Evolutionary conservation across 1,140 invertebrate genomes (phyloP), one percentile per base, ranked within the genome.

Genomic region (Cyphomyrmex costatus): DNA sequence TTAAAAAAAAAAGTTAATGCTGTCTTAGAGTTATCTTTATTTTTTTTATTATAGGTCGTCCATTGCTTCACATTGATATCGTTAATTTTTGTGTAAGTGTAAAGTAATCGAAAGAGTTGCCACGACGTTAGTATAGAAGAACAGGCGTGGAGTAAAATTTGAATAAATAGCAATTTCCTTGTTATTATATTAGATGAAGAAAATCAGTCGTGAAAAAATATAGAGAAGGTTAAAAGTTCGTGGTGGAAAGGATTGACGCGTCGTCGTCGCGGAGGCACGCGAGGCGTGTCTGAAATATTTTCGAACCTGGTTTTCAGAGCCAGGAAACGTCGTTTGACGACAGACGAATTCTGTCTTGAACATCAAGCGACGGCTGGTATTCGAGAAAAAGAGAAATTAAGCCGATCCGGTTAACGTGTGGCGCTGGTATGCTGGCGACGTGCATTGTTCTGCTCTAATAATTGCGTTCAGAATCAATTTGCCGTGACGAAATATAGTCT

Each of bases 381-480:
- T 56, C 24, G 21, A 16, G 53, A 30, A 83, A 82, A 49, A 70
- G 56, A 79, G 36, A 42, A 73, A 74, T 56, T 65, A 82, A 83
- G 63, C 51, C 30, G 61, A 46, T 21, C 24, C 49, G 60, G 49
- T 30, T n/a, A 30, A 65, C 27, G 19, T 8, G 27, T 33, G 73
- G 30, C 24, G 60, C 61, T 8, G 3, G 42, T 21, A n/a, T 46
- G 70, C 42, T 84, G 90, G 42, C 88, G 82, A 65, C 79, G 88
- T 60, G 53, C 58, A 90, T 90, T 90, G 88, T 90, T 90, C 86
- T 88, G 89, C 86, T 90, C 88, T 65, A 89, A 90, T 90, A 90
- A 90, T 87, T 87, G 63, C 88, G 88, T 70, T 88, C 42, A 76
- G 61, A 53, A 89, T 85, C 89, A 87, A 90, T 90, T 89, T 86